Evolutionary conservation across 2,113 vertebrate species (phyloP).

Genomic region (cattle (Bos taurus)): DNA sequence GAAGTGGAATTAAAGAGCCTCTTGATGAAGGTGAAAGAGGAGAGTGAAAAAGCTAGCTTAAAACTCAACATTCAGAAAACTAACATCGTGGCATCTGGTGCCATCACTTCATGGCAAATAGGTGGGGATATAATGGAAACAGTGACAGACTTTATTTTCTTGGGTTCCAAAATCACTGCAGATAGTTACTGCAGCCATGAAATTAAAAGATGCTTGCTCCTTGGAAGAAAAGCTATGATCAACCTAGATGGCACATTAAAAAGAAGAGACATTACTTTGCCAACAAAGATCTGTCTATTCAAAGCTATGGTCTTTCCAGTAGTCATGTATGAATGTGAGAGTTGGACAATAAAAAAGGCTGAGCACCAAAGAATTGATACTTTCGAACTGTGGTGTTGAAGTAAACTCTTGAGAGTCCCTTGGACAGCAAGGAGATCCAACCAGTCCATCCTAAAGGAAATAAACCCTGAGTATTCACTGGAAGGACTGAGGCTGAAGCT

Average conservation of each 20-base stretch:
- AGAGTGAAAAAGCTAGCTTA: background rate
- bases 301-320: background rate
- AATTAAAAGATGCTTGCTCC: background rate
- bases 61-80: background rate
- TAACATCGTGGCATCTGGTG: background rate
- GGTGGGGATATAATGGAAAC: background rate
- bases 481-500: background rate
- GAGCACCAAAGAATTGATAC: background rate
- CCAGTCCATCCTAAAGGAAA: background rate
- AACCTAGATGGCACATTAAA: background rate
- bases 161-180: background rate
- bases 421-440: background rate
- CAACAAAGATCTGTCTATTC: background rate
- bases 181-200: background rate
- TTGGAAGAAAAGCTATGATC: background rate
- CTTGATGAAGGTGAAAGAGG: background rate
- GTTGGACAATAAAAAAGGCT: background rate
- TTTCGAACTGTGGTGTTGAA: background rate
- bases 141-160: background rate
- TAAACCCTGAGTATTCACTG: background rate
- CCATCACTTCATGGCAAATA: background rate
- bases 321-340: background rate
- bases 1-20: background rate
- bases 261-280: background rate
- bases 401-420: background rate